A percentile compares a stretch with the other conserved stretches of the same genome.
These are phyloP conservation scores for Sphaerodactylus townsendi DNA, from an alignment of 2,113 vertebrate species.

Conservation along the genomic window DNA sequence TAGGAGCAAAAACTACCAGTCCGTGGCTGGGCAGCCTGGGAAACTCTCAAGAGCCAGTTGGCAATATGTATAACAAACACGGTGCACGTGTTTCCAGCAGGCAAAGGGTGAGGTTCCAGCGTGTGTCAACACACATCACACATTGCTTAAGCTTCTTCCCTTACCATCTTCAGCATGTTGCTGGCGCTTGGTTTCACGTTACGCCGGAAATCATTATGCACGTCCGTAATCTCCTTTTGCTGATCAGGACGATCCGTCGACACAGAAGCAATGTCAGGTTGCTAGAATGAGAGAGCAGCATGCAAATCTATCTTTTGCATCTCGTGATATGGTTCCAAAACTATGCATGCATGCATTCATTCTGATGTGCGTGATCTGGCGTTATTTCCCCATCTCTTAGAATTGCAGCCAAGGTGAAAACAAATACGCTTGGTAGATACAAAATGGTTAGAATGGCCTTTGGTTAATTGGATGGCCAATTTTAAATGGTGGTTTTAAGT, in stretches of 20 bases:
- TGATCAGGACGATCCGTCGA: not conserved
- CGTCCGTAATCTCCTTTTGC: constrained; percentile 67
- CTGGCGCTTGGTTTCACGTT: constrained; percentile 66
- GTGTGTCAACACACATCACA: not conserved
- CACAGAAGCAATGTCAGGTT: constrained; percentile 32
- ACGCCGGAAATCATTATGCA: constrained; percentile 72
- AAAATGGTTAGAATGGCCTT: not conserved
- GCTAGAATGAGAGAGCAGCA: constrained; percentile 36
- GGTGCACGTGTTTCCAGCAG: not conserved
- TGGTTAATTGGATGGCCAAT: too few species aligned
- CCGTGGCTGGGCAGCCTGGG: too few species aligned
- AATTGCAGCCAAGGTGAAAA: not conserved
- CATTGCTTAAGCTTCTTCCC: not conserved
- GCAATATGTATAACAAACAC: too few species aligned
- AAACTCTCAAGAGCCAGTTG: too few species aligned
- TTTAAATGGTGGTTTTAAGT: too few species aligned
- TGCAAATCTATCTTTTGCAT: not conserved
- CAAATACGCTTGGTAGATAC: not conserved
- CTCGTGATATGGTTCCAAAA: not conserved
- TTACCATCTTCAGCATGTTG: constrained; percentile 82
- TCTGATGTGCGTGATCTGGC: not conserved
- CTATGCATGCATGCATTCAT: too few species aligned
- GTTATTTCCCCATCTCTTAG: not conserved
- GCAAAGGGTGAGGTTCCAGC: not conserved
- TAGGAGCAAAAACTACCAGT: too few species aligned